Conservation (phyloP, 2,797 vertebrate species). For the Gallinago nigripennis region DNA sequence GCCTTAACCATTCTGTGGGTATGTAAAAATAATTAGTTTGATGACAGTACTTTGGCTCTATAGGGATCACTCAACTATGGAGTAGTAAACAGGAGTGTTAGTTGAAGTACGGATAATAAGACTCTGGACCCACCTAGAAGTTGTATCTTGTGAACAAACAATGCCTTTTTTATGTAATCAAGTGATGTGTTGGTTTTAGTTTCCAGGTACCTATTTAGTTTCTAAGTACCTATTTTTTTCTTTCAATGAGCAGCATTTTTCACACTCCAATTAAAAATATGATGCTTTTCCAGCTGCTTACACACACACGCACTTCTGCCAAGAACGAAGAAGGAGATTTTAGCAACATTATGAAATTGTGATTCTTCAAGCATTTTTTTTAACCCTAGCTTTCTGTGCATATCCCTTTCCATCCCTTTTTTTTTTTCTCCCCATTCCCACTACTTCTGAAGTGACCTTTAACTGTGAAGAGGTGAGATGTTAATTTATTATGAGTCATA, state of each 20-base stretch:
- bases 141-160: neutral
- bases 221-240: neutral
- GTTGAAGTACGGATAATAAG: neutral
- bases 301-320: neutral
- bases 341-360: neutral
- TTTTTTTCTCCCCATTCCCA: neutral
- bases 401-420: neutral
- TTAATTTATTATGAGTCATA: neutral
- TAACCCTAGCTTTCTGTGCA: neutral
- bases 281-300: neutral
- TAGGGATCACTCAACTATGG: neutral
- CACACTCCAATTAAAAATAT: neutral
- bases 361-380: neutral
- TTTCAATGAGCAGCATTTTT: conserved; percentile 19
- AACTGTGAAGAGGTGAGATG: neutral
- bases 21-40: neutral
- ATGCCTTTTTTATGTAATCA: neutral
- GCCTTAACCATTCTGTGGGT: neutral
- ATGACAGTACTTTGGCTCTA: neutral
- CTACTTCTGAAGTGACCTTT: neutral
- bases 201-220: neutral
- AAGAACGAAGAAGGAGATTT: neutral
- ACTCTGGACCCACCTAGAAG: neutral
- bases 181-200: neutral
- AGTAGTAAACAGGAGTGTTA: neutral